Percentiles rank a stretch among this genome's conserved stretches.
phyloP scores from a whole-genome alignment of 2,797 vertebrate genomes.

The Pseudotriccus pelzelni region DNA sequence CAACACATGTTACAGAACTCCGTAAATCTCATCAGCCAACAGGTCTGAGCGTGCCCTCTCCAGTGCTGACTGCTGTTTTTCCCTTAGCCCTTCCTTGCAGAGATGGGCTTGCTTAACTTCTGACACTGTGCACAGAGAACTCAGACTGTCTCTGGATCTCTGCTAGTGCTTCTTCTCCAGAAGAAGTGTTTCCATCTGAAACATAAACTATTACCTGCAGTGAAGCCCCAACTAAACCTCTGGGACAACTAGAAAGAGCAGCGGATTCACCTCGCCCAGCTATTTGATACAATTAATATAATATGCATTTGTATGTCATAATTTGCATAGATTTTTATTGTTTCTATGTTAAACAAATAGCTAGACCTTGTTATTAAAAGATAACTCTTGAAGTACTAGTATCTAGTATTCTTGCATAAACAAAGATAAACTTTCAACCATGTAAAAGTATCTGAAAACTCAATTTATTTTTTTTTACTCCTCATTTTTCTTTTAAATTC shows the following conservation, averaged over 20 bases:
- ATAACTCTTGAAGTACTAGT: background rate
- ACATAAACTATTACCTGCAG: background rate
- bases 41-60: background rate
- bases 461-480: fast-evolving
- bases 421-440: background rate
- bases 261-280: background rate
- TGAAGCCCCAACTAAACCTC: background rate
- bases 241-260: background rate
- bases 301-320: background rate
- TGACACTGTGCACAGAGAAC: background rate
- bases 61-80: background rate
- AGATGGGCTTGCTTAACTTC: background rate
- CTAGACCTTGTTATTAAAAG: background rate
- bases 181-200: background rate
- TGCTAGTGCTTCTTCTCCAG: background rate
- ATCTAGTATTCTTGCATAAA: background rate
- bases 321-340: background rate
- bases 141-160: background rate
- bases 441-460: background rate
- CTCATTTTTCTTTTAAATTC: background rate
- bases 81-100: background rate
- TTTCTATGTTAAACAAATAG: background rate
- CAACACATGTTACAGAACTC: background rate
- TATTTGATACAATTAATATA: background rate
- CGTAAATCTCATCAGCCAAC: conserved; percentile 5